Conservation (phyloP, 2,797 vertebrate species). For the Ctenopoma multispine region DNA sequence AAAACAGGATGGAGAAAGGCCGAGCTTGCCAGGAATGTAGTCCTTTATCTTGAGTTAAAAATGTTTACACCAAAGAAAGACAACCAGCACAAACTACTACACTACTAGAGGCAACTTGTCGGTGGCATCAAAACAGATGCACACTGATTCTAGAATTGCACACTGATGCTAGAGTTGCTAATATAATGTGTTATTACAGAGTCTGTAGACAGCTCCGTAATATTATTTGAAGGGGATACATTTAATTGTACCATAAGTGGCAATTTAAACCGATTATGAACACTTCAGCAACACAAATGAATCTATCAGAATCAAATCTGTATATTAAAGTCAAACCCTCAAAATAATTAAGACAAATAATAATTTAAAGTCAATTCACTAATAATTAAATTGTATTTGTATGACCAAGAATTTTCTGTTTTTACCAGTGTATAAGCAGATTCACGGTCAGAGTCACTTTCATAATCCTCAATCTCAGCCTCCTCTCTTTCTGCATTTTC, state of each 20-base stretch:
- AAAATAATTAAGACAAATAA: not conserved
- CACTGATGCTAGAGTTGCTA: not conserved
- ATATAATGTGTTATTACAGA: not conserved
- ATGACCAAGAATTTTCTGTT: not conserved
- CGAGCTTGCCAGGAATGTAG: constrained; percentile 9
- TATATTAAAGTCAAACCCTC: not conserved
- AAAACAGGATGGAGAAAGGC: constrained; percentile 20
- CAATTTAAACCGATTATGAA: not conserved
- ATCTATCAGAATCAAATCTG: not conserved
- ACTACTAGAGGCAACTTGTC: not conserved
- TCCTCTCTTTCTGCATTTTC: constrained; percentile 69
- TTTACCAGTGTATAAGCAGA: constrained; percentile 66
- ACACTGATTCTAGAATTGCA: not conserved
- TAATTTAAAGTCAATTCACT: not conserved
- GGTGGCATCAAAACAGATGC: not conserved
- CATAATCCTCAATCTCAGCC: constrained; percentile 73
- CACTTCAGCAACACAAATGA: too few species aligned
- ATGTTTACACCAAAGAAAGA: not conserved
- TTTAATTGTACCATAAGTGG: not conserved
- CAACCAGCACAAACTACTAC: not conserved
- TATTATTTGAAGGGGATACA: not conserved
- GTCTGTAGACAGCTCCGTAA: not conserved
- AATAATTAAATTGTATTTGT: not conserved
- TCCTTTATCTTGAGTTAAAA: constrained; percentile 5
- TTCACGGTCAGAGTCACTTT: constrained; percentile 67